A percentile compares a stretch with the other conserved stretches of the same genome.
Evolutionary conservation across 1,140 invertebrate species (phyloP).

Genomic region (Hermetia illucens): DNA sequence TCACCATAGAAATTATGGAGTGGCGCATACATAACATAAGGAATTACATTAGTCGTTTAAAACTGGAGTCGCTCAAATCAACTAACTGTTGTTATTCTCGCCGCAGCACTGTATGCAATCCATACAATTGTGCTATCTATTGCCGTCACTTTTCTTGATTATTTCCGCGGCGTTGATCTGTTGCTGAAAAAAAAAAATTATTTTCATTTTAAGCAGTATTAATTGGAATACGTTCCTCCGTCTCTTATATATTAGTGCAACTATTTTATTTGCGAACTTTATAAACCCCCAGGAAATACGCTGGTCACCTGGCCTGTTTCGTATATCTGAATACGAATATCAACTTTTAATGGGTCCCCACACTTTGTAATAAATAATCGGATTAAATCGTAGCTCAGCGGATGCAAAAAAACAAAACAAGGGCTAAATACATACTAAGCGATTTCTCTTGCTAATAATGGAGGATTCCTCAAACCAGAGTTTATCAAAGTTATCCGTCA

Average conservation of each 20-base stretch:
- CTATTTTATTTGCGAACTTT: conserved; percentile 5
- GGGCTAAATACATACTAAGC: no score
- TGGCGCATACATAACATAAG: no score
- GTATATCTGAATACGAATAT: conserved; percentile 1
- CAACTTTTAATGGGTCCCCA: conserved; percentile 19
- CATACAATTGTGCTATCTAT: conserved; percentile 31
- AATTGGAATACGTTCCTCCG: no score
- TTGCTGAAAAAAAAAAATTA: conserved; percentile 10
- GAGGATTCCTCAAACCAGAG: no score
- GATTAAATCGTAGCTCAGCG: no score
- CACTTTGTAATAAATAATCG: conserved; percentile 16
- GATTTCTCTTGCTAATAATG: no score
- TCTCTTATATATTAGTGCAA: neutral
- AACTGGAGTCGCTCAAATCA: neutral
- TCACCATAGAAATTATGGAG: no score
- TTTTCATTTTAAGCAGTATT: neutral
- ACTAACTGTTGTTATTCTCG: conserved; percentile 27
- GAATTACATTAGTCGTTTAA: no score
- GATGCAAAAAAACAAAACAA: no score
- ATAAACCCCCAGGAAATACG: no score
- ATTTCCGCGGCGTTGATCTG: conserved; percentile 27
- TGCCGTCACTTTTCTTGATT: conserved; percentile 26
- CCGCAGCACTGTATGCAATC: conserved; percentile 31
- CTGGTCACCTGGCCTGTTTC: no score
- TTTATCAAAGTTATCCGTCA: no score